Conservation (phyloP, 1,140 invertebrate species). For the Antheraea pernyi region DNA sequence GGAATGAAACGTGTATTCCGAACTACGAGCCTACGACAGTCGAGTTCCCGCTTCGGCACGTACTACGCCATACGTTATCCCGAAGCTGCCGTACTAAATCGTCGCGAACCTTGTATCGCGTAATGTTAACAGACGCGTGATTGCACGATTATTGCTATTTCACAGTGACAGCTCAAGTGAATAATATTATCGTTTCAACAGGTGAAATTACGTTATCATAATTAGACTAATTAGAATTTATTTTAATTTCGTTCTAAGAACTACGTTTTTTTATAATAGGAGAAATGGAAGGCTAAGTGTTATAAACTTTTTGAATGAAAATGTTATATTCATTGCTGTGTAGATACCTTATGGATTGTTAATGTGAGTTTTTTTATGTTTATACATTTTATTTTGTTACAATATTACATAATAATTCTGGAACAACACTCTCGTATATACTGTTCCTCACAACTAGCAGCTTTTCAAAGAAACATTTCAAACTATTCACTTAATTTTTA, state of each 20-base stretch:
- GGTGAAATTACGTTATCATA: constrained; percentile 47
- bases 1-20: constrained; percentile 44
- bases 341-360: background rate
- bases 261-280: no score
- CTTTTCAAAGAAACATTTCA: no score
- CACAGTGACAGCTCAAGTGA: constrained; percentile 61
- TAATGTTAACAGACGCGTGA: constrained; percentile 51
- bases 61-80: constrained; percentile 25
- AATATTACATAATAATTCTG: background rate
- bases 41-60: constrained; percentile 35
- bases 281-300: background rate
- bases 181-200: constrained; percentile 53
- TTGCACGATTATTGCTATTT: constrained; percentile 49
- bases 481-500: no score
- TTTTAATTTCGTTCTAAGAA: background rate
- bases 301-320: constrained; percentile 1
- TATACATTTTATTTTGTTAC: background rate
- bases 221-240: background rate
- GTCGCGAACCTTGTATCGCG: constrained; percentile 32
- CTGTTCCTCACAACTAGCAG: no score
- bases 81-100: background rate
- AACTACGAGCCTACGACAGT: constrained; percentile 48
- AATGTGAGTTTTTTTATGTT: background rate
- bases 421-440: no score
- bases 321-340: background rate